Conservation (phyloP, 2,888 invertebrate genomes). For the Endomychus coccineus region DNA sequence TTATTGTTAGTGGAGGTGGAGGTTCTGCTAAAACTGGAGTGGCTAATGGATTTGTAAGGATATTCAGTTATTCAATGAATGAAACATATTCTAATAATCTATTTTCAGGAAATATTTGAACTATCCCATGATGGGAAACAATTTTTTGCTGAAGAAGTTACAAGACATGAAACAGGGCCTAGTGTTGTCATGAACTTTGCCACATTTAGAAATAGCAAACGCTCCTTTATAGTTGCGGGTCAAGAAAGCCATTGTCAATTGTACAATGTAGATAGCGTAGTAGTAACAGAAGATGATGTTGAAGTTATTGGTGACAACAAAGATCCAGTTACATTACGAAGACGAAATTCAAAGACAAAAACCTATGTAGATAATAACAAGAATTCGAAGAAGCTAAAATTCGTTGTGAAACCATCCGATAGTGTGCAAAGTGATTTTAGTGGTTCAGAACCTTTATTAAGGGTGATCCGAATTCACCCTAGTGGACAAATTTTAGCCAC, state of each 20-base stretch:
- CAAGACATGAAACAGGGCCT: slow-evolving; percentile 81
- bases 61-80: slow-evolving; percentile 1
- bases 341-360: slow-evolving; percentile 51
- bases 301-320: slow-evolving; percentile 38
- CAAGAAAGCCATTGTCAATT: slow-evolving; percentile 88
- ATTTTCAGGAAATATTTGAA: slow-evolving; percentile 83
- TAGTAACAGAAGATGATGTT: slow-evolving; percentile 42
- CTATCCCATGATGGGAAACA: slow-evolving; percentile 75
- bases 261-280: slow-evolving; percentile 57
- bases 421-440: slow-evolving; percentile 82
- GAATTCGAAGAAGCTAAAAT: slow-evolving; percentile 56
- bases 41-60: slow-evolving; percentile 91
- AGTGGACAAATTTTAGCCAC: slow-evolving; percentile 78
- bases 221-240: slow-evolving; percentile 77
- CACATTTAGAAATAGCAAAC: slow-evolving; percentile 62
- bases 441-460: slow-evolving; percentile 71
- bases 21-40: slow-evolving; percentile 96
- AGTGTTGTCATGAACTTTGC: slow-evolving; percentile 90
- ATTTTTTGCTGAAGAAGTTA: slow-evolving; percentile 81
- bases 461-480: slow-evolving; percentile 65
- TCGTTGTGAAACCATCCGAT: slow-evolving; percentile 68
- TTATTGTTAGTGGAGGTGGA: slow-evolving; percentile 95
- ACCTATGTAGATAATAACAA: slow-evolving; percentile 50
- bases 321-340: slow-evolving; percentile 36
- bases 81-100: not conserved